Evolutionary conservation across 2,797 vertebrate genomes (phyloP), one percentile per base, ranked within the genome.

Genomic region (Sebastolobus altivelis): DNA sequence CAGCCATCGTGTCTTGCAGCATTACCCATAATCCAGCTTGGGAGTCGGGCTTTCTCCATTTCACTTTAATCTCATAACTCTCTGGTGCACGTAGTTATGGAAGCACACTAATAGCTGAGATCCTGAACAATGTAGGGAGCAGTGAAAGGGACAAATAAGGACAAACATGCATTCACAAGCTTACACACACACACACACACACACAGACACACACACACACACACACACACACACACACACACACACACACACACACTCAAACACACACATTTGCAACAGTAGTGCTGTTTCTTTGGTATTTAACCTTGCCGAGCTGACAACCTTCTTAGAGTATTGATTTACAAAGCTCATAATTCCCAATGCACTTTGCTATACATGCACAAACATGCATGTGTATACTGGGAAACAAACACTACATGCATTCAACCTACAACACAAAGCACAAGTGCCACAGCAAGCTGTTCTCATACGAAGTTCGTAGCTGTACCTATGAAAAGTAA

Each of bases 51-150:
- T 75, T 82, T 60, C 68, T 77, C 75, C 31, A 68, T 89, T 85
- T 79, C 67, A 56, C 11, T 81, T 80, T 72, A 86, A 83, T 89
- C 82, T 46, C 27, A 38, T 56, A 79, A 84, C 60, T 79, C 78
- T 75, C 35, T 65, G 27, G 12, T 77, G 65, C 55, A 22, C 8
- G 80, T 46, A 37, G 6, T 60, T 74, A 33, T 67, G 40, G 6
- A 73, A 73, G 79, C 35, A 56, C 35, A 13, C 63, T 63, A 66
- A 68, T 22, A 68, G 37, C 60, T 27, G 43, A 65, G 43, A 83
- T 67, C 49, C n/a, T 43, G 40, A 52, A 35, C 18, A 16, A 66
- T 65, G n/a, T 7, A 3, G 65, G 35, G 10, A 31, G 18, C 18
- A 40, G 5, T 38, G 6, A 63, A 43, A 46, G 33, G 55, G 77